Base-by-base conservation (phyloP, 2,888 invertebrate species). In the Aromia moschata region DNA sequence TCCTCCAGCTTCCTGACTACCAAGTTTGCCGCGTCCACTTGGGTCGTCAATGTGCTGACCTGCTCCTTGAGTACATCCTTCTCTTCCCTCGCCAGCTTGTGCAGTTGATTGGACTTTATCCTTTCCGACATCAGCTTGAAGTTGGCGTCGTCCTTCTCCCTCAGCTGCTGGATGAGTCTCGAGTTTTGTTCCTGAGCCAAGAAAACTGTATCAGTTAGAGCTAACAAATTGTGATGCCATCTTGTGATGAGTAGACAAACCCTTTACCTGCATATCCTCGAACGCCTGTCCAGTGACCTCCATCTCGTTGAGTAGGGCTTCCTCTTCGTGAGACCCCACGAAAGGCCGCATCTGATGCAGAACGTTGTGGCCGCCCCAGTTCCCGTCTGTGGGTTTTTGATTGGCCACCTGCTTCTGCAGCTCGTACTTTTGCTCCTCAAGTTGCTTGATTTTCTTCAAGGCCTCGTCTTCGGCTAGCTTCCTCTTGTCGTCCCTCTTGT, bases 211-310 rank as follows among this genome's bases (percentile, higher is more conserved):
- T n/a, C n/a, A n/a, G n/a, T n/a, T n/a, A n/a, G n/a, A n/a, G n/a
- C n/a, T n/a, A n/a, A n/a, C n/a, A n/a, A n/a, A n/a, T n/a, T n/a
- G n/a, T n/a, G n/a, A n/a, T n/a, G n/a, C n/a, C n/a, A n/a, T n/a
- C n/a, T n/a, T n/a, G n/a, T n/a, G n/a, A n/a, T n/a, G n/a, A n/a
- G n/a, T n/a, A n/a, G n/a, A n/a, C n/a, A n/a, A n/a, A n/a, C 16
- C 11, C 33, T 40, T 62, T 47, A 70, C 77, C 82, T 98, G 98
- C 96, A 98, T 97, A 76, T 99, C 98, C 79, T 99, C 98, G 77
- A 97, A 97, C 0, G 98, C 98, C 80, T 98, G 98, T 0, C 98
- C 98, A 0, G 98, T 99, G 1, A 97, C 96, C 79, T 99, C 98
- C 96, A 99, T 98, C 82, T 99, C 99, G 78, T 95, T 98, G 11